Evolutionary conservation across 2,888 invertebrate genomes (phyloP).

Genomic region (Drosophila monieri): DNA sequence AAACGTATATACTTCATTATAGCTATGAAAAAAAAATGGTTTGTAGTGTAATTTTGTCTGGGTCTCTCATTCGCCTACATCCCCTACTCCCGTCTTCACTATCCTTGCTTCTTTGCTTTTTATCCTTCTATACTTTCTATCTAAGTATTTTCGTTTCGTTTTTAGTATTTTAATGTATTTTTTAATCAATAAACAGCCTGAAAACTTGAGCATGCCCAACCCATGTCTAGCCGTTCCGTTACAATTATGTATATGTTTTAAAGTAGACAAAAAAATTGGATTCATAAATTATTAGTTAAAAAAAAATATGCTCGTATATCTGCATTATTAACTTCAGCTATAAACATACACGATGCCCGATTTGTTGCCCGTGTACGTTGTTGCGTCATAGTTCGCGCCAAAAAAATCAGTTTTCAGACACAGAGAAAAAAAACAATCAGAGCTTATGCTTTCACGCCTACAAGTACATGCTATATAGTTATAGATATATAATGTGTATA

Average conservation of each 20-base stretch:
- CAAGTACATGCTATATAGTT: conserved; percentile 41
- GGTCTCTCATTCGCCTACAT: conserved; percentile 21
- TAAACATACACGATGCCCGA: conserved; percentile 56
- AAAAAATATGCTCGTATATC: conserved; percentile 62
- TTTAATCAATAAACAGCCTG: conserved; percentile 38
- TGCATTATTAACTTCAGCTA: conserved; percentile 60
- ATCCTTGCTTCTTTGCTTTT: not conserved
- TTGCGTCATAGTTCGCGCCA: conserved; percentile 50
- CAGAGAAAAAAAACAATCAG: conserved; percentile 64
- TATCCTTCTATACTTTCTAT: conserved; percentile 12
- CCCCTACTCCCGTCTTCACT: not conserved
- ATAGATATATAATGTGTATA: conserved; percentile 36
- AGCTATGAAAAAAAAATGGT: conserved; percentile 39
- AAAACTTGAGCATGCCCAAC: conserved; percentile 45
- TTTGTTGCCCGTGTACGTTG: conserved; percentile 30
- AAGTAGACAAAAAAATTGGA: conserved; percentile 59
- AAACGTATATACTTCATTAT: conserved; percentile 30
- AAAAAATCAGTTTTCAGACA: conserved; percentile 68
- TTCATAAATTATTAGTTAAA: conserved; percentile 71
- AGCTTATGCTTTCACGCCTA: conserved; percentile 64
- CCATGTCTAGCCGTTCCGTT: conserved; percentile 29
- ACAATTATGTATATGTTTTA: conserved; percentile 18
- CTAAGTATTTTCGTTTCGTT: conserved; percentile 27
- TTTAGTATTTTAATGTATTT: conserved; percentile 20
- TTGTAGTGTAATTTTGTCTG: conserved; percentile 37